Conservation (phyloP, 92 coral and sea anemone species). For the Palythoa grandiflora region DNA sequence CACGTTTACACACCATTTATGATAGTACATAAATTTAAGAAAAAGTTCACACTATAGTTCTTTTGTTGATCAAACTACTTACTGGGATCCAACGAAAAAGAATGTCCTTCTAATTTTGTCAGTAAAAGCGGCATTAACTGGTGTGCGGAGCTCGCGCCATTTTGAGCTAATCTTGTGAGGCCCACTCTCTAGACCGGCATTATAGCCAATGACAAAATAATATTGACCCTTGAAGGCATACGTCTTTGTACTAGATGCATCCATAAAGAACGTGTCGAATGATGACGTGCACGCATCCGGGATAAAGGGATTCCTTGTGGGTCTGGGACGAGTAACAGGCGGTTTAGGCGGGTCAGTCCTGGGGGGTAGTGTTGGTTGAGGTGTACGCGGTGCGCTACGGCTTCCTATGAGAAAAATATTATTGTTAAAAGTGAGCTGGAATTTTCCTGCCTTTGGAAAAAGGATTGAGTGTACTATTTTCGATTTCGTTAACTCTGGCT, state of each 20-base stretch:
- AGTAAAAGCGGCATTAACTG: conserved; percentile 79
- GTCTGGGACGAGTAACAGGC: conserved; percentile 26
- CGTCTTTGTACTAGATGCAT: conserved; percentile 44
- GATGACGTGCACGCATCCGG: conserved; percentile 55
- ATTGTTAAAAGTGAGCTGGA: background rate
- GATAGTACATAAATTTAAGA: background rate
- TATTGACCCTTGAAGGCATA: conserved; percentile 76
- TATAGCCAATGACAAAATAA: conserved; percentile 65
- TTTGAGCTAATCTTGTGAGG: conserved; percentile 69
- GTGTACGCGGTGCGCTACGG: background rate
- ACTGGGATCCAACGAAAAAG: conserved; percentile 79
- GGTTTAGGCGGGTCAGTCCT: conserved; percentile 6
- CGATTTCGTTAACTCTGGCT: no score
- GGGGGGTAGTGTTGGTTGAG: background rate
- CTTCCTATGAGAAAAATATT: background rate
- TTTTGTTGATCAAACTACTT: background rate
- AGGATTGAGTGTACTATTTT: background rate
- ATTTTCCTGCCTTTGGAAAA: no score
- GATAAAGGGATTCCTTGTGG: conserved; percentile 4
- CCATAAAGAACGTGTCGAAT: conserved; percentile 60
- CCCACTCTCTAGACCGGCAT: conserved; percentile 72
- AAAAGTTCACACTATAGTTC: background rate
- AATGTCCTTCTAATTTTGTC: conserved; percentile 58
- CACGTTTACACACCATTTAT: background rate
- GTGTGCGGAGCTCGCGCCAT: conserved; percentile 74